A percentile compares a stretch with the other conserved stretches of the same genome.
Evolutionary conservation across 2,888 invertebrate genomes (phyloP).

Genomic region (Drosophila fulvimacula): DNA sequence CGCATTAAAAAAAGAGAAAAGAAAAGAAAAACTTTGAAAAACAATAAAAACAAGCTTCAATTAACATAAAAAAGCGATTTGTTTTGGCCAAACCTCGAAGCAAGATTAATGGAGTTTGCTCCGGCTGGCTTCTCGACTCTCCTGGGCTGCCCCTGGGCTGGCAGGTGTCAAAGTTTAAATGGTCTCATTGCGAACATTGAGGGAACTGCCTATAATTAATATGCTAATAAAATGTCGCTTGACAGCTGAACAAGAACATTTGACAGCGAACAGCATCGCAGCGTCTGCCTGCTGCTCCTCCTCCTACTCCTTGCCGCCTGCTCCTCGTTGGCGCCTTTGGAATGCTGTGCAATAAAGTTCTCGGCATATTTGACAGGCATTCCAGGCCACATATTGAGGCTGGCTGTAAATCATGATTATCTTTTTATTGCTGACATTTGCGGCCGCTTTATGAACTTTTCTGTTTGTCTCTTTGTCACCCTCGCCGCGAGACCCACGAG

Average conservation of each 20-base stretch:
- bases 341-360: slow-evolving; percentile 57
- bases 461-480: slow-evolving; percentile 4
- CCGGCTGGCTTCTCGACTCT: slow-evolving; percentile 5
- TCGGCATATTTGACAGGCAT: slow-evolving; percentile 55
- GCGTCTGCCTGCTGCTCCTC: neutral
- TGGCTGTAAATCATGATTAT: slow-evolving; percentile 72
- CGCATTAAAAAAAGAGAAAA: slow-evolving; percentile 3
- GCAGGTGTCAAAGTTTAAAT: slow-evolving; percentile 60
- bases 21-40: slow-evolving; percentile 18
- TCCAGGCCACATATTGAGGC: slow-evolving; percentile 58
- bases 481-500: neutral
- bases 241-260: slow-evolving; percentile 61
- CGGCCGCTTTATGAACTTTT: slow-evolving; percentile 59
- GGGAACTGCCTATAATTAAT: slow-evolving; percentile 54
- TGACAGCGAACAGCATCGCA: slow-evolving; percentile 39
- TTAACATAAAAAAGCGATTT: slow-evolving; percentile 83
- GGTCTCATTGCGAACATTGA: slow-evolving; percentile 15
- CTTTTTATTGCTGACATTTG: slow-evolving; percentile 64
- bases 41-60: slow-evolving; percentile 76
- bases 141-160: neutral
- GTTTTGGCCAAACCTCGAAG: slow-evolving; percentile 58
- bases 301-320: too few relatives aligned
- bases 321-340: slow-evolving; percentile 18
- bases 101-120: slow-evolving; percentile 61
- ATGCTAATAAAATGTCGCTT: slow-evolving; percentile 61